Conservation (phyloP, 2,113 vertebrate genomes). For the Clupea harengus region DNA sequence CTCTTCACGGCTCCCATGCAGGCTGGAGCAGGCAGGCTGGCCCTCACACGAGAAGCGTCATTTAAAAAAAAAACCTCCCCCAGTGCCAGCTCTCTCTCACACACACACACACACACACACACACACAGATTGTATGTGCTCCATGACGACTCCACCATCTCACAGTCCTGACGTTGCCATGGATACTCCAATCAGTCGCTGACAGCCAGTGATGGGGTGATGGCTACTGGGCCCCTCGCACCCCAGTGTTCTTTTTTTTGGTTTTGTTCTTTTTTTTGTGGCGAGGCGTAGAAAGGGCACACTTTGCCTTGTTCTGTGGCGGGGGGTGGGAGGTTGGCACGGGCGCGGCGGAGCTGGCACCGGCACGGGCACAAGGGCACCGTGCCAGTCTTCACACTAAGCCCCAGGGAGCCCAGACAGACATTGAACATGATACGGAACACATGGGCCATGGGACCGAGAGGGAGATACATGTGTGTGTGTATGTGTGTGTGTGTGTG, state of each 20-base stretch:
- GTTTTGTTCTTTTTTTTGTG: neutral
- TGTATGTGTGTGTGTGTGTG: neutral
- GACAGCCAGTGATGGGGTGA: neutral
- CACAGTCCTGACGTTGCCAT: neutral
- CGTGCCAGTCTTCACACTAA: neutral
- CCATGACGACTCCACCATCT: neutral
- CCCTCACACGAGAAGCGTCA: neutral
- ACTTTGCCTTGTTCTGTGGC: neutral
- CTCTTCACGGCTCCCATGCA: too few relatives aligned
- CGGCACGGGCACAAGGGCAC: neutral
- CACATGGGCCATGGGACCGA: neutral
- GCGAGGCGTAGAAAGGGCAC: neutral
- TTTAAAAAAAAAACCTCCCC: neutral
- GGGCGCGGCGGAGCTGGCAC: neutral
- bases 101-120: neutral
- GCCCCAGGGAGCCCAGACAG: conserved; percentile 7
- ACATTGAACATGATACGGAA: neutral
- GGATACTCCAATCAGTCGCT: neutral
- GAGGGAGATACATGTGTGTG: neutral
- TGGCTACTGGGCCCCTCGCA: neutral
- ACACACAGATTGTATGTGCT: neutral
- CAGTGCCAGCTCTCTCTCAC: neutral
- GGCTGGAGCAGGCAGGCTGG: neutral
- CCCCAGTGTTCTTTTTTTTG: neutral
- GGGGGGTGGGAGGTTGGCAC: neutral